Percentiles rank a stretch among this genome's conserved stretches.
phyloP scores from a whole-genome alignment of 2,888 invertebrate genomes.

The Baronia brevicornis region DNA sequence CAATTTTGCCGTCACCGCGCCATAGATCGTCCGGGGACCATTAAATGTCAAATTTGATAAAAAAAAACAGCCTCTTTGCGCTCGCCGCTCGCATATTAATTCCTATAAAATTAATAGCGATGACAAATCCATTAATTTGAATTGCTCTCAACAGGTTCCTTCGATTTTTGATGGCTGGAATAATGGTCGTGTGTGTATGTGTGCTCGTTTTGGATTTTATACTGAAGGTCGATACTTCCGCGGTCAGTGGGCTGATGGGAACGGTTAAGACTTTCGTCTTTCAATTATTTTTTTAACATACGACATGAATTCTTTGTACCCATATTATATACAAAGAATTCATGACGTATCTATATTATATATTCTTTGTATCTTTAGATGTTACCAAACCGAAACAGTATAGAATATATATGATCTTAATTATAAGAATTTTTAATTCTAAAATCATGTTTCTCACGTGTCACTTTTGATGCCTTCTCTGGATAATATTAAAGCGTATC shows the following conservation, averaged over 20 bases:
- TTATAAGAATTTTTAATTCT: too few species aligned
- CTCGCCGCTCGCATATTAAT: constrained; percentile 70
- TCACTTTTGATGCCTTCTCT: too few species aligned
- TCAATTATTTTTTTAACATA: constrained; percentile 13
- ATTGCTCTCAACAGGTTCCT: constrained; percentile 49
- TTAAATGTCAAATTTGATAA: constrained; percentile 68
- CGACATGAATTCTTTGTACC: too few species aligned
- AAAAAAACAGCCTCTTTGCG: constrained; percentile 55
- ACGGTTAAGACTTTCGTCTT: constrained; percentile 13
- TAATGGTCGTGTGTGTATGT: constrained; percentile 11
- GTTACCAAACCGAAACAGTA: too few species aligned
- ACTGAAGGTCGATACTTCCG: constrained; percentile 10
- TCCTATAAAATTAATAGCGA: constrained; percentile 73
- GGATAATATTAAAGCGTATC: too few species aligned
- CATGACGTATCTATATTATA: too few species aligned
- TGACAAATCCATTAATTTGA: constrained; percentile 73
- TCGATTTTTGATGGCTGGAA: constrained; percentile 11
- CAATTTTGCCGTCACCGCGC: constrained; percentile 62
- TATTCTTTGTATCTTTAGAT: too few species aligned
- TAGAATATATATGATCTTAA: too few species aligned
- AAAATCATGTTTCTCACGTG: too few species aligned
- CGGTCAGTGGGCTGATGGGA: neutral
- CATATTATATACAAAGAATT: too few species aligned
- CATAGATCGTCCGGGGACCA: constrained; percentile 55
- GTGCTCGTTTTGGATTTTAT: constrained; percentile 12